Conservation (phyloP, 2,113 vertebrate species). For the Heptranchias perlo region DNA sequence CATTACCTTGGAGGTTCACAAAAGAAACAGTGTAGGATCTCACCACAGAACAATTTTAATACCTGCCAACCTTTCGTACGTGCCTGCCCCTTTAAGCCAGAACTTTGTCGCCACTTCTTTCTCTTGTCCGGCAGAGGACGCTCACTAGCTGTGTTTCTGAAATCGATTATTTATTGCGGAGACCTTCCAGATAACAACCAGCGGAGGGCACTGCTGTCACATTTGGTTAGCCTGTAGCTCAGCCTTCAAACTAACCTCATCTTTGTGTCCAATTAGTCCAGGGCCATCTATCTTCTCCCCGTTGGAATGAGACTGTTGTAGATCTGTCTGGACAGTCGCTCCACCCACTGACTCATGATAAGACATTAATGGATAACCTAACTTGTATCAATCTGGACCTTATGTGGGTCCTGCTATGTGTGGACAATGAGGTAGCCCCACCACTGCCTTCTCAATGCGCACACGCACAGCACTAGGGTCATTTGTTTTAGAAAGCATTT, state of each 20-base stretch:
- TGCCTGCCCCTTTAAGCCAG: not conserved
- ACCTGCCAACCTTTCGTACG: not conserved
- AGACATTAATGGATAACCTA: not conserved
- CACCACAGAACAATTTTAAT: not conserved
- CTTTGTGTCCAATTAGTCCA: not conserved
- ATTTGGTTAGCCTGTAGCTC: not conserved
- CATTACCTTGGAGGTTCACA: not conserved
- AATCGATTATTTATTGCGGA: not conserved
- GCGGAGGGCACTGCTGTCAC: not conserved
- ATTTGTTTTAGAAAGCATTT: not conserved
- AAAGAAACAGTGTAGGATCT: not conserved
- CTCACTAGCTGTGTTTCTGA: not conserved
- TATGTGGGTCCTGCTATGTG: not conserved
- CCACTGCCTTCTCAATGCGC: not conserved
- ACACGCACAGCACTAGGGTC: no score
- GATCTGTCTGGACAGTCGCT: not conserved
- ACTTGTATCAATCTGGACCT: not conserved
- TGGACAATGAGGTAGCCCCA: not conserved
- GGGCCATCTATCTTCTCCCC: not conserved
- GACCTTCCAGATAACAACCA: not conserved
- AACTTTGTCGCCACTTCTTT: not conserved
- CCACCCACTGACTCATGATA: not conserved
- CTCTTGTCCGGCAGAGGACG: not conserved
- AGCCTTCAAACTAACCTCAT: not conserved
- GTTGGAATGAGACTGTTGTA: not conserved